Conservation (phyloP, 2,888 invertebrate genomes). For the Malthinus flaveolus region DNA sequence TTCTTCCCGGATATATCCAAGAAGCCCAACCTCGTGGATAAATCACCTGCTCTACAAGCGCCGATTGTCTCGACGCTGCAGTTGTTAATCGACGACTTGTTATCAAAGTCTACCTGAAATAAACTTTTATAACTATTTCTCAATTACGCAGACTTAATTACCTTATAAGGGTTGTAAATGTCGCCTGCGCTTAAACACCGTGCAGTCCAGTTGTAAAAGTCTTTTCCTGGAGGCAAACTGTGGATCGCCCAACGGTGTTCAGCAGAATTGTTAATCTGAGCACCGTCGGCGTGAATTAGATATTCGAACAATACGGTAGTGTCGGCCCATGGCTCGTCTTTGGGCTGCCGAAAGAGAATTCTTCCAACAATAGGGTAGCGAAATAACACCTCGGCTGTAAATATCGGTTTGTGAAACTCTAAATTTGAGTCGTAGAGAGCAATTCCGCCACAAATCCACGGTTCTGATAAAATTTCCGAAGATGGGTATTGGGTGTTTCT, state of each 20-base stretch:
- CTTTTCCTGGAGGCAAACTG: constrained; percentile 75
- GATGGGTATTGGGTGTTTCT: constrained; percentile 58
- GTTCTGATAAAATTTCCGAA: constrained; percentile 51
- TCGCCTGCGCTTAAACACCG: constrained; percentile 79
- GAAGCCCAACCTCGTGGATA: constrained; percentile 71
- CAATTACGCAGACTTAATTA: constrained; percentile 38
- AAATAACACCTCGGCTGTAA: constrained; percentile 79
- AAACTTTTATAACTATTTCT: neutral
- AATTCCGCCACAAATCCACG: constrained; percentile 70
- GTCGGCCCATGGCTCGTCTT: constrained; percentile 79
- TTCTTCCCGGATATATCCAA: constrained; percentile 78
- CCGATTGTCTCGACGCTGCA: constrained; percentile 63
- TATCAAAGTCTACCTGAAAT: constrained; percentile 62
- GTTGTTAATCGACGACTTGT: constrained; percentile 58
- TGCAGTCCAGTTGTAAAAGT: constrained; percentile 89
- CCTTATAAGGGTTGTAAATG: constrained; percentile 78
- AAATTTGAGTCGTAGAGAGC: constrained; percentile 66
- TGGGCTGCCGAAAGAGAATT: constrained; percentile 79
- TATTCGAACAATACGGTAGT: constrained; percentile 83
- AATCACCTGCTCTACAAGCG: constrained; percentile 76
- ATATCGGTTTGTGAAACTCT: constrained; percentile 70
- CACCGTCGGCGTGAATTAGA: constrained; percentile 85
- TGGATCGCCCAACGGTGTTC: constrained; percentile 86
- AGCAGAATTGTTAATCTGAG: constrained; percentile 71
- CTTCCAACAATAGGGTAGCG: constrained; percentile 85